Base-by-base conservation (phyloP, 2,888 invertebrate species). In the Lepetodrilus schrolli region DNA sequence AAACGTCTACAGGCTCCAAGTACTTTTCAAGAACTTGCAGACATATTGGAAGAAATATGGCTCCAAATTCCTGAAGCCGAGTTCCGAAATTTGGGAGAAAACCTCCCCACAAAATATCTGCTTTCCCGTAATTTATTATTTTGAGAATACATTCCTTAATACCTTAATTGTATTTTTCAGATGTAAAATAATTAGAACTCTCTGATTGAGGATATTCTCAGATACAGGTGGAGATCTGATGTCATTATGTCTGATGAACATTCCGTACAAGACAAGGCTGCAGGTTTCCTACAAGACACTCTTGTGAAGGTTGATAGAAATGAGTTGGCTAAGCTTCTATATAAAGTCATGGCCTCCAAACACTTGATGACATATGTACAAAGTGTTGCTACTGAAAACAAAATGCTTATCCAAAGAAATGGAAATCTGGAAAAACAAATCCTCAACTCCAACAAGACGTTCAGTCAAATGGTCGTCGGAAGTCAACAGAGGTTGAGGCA, bases 211-310 rank as follows among this genome's bases (percentile, higher is more conserved):
- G 10, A 38, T 38, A 38, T 38, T 8, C 13, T 38, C 13, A 8
- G 7, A 8, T 38, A 38, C 38, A 7, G 10, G 10, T 8, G 8
- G 8, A n/a, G n/a, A n/a, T n/a, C n/a, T n/a, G n/a, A n/a, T n/a
- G n/a, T n/a, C n/a, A 20, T 21, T n/a, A 68, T 68, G 68, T 38
- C 68, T 13, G 68, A 68, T 20, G 43, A 68, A 47, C 36, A 21
- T 17, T 38, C 23, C 0, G 38, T 37, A 21, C 66, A 37, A 26
- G 38, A 8, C 2, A 13, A n/a, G 26, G 38, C 47, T 8, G 21
- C 38, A 2, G 23, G 26, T 10, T 5, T 30, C 3, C 47, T 47
- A n/a, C 26, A n/a, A 13, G 68, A 68, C 4, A 13, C 43, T 38
- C 43, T 20, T 10, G 21, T 68, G 17, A 21, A 47, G 26, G 43